Conservation (phyloP, 2,113 vertebrate genomes). For the Donacobius atricapilla region DNA sequence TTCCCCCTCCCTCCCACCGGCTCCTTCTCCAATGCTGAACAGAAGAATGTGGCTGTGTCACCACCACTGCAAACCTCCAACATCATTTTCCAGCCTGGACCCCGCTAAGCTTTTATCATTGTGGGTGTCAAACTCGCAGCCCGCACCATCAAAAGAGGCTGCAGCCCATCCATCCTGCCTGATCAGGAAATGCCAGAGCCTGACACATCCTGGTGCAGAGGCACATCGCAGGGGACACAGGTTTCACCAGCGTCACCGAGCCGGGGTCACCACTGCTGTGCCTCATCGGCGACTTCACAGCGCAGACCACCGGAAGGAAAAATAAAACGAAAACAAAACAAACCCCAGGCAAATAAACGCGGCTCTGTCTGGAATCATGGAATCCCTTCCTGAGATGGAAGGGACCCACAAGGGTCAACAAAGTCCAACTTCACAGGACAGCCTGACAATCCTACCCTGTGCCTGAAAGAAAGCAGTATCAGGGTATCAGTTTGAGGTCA, state of each 20-base stretch:
- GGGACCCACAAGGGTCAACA: accelerated
- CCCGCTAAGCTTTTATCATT: not conserved
- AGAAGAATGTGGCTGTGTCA: not conserved
- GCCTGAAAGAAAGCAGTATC: not conserved
- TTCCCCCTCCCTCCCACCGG: not conserved
- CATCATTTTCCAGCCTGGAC: not conserved
- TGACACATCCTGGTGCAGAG: not conserved
- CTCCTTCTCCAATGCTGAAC: not conserved
- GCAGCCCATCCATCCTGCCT: not conserved
- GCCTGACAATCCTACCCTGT: too few relatives aligned
- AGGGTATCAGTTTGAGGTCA: not conserved
- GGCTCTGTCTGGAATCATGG: accelerated
- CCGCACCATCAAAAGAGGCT: not conserved
- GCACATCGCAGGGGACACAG: not conserved
- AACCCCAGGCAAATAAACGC: not conserved
- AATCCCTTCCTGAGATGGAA: not conserved
- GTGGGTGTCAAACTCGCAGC: not conserved
- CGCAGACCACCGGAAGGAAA: not conserved
- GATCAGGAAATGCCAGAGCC: not conserved
- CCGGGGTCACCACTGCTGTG: not conserved
- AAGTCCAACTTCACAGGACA: not conserved
- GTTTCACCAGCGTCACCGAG: not conserved
- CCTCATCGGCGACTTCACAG: not conserved
- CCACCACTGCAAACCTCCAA: not conserved
- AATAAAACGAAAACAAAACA: not conserved